Evolutionary conservation across 1,140 invertebrate genomes (phyloP).

Genomic region (Oryzaephilus surinamensis): DNA sequence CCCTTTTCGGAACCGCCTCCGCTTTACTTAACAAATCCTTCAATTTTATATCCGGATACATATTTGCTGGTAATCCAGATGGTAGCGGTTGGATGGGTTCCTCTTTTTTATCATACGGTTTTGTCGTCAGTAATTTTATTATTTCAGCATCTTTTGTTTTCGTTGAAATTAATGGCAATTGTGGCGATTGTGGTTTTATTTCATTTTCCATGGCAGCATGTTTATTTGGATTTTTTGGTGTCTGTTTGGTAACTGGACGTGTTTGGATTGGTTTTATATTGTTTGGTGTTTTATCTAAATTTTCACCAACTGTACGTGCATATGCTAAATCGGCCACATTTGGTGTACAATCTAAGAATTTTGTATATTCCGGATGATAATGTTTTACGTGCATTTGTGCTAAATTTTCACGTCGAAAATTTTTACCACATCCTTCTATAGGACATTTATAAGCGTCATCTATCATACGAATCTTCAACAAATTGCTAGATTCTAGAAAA

Average conservation of each 20-base stretch:
- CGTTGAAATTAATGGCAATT: background rate
- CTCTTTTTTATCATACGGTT: conserved; percentile 16
- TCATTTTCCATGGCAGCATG: conserved; percentile 1
- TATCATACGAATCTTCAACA: conserved; percentile 33
- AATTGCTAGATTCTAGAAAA: conserved; percentile 5
- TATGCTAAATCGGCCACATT: conserved; percentile 78
- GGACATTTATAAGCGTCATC: conserved; percentile 68
- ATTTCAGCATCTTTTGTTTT: conserved; percentile 30
- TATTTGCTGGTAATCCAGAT: conserved; percentile 22
- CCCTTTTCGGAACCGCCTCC: conserved; percentile 23
- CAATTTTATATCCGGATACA: conserved; percentile 31
- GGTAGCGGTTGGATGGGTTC: conserved; percentile 18
- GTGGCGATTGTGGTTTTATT: conserved; percentile 3
- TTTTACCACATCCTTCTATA: conserved; percentile 72
- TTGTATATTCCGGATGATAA: conserved; percentile 70
- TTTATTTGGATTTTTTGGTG: conserved; percentile 5
- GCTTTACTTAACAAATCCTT: conserved; percentile 28
- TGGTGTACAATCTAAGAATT: conserved; percentile 64
- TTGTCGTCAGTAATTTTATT: conserved; percentile 28
- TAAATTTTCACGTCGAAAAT: conserved; percentile 80
- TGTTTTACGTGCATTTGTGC: conserved; percentile 87
- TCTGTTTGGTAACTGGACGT: conserved; percentile 1
- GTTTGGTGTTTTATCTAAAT: conserved; percentile 31
- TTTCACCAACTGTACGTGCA: conserved; percentile 57
- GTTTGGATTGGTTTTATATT: conserved; percentile 4